These are phyloP conservation scores for Eupristina koningsbergeri DNA, from an alignment of 1,140 invertebrate species.

Conservation along the genomic window DNA sequence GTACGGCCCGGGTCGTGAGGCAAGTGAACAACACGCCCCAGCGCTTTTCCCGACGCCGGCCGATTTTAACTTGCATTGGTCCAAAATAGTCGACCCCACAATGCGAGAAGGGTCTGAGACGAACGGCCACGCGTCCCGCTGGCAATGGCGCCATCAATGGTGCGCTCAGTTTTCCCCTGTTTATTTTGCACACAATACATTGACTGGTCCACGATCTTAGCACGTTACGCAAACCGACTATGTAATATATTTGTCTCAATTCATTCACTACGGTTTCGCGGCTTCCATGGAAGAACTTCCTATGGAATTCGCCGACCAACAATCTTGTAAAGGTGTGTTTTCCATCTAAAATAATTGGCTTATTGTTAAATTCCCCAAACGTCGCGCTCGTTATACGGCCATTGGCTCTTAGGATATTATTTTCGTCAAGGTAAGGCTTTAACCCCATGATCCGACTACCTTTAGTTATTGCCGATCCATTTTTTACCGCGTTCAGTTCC, in stretches of 20 bases:
- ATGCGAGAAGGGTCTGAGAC: constrained; percentile 53
- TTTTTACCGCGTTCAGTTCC: not conserved
- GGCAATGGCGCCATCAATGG: not conserved
- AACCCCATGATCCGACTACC: not conserved
- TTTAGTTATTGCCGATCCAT: not conserved
- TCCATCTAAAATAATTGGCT: not conserved
- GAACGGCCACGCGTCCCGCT: not conserved
- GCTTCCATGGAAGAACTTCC: not conserved
- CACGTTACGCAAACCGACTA: not conserved
- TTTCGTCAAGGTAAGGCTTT: not conserved
- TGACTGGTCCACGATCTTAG: not conserved
- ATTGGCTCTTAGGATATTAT: not conserved
- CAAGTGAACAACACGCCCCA: constrained; percentile 62
- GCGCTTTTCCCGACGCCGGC: constrained; percentile 57
- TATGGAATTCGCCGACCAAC: not conserved
- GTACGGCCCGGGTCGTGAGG: constrained; percentile 53
- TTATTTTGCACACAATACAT: not conserved
- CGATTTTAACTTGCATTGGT: constrained; percentile 37
- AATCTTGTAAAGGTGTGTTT: too few species aligned
- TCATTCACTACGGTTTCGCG: not conserved
- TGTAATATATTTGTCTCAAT: not conserved
- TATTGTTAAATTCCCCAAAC: not conserved
- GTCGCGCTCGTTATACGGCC: not conserved
- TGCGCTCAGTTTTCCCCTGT: not conserved
- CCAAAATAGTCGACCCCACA: constrained; percentile 59